Conservation (phyloP, 2,888 invertebrate genomes). For the Megamerina dolium region DNA sequence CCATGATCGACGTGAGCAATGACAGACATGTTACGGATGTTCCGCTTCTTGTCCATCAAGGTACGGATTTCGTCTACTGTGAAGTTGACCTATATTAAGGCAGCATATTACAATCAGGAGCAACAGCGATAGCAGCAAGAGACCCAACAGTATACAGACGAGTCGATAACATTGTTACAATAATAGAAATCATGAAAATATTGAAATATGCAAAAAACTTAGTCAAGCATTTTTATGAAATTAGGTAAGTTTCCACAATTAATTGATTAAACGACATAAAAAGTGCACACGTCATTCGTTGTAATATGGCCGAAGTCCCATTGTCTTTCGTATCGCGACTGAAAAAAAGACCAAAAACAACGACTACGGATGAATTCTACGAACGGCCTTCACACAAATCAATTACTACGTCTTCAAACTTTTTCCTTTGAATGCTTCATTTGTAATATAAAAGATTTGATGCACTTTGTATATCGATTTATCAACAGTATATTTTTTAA, state of each 20-base stretch:
- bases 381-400: too few species aligned
- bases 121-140: slow-evolving; percentile 51
- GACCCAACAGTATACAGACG: not conserved
- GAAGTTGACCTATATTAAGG: slow-evolving; percentile 94
- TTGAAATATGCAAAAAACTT: too few species aligned
- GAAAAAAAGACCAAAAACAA: too few species aligned
- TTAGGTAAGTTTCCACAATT: not conserved
- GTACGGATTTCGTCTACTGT: slow-evolving; percentile 99
- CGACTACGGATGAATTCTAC: too few species aligned
- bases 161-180: slow-evolving; percentile 1
- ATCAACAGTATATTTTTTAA: too few species aligned
- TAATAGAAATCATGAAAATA: slow-evolving; percentile 1
- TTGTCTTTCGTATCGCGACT: too few species aligned
- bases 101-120: too few species aligned
- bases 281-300: too few species aligned
- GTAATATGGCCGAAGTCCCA: too few species aligned
- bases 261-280: not conserved
- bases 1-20: slow-evolving; percentile 99
- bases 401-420: too few species aligned
- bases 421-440: too few species aligned
- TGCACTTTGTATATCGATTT: too few species aligned
- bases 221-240: not conserved
- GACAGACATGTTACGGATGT: slow-evolving; percentile 99
- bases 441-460: not conserved
- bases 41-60: slow-evolving; percentile 99